Conservation (phyloP, 2,888 invertebrate genomes). For the Allolobophora icterica region DNA sequence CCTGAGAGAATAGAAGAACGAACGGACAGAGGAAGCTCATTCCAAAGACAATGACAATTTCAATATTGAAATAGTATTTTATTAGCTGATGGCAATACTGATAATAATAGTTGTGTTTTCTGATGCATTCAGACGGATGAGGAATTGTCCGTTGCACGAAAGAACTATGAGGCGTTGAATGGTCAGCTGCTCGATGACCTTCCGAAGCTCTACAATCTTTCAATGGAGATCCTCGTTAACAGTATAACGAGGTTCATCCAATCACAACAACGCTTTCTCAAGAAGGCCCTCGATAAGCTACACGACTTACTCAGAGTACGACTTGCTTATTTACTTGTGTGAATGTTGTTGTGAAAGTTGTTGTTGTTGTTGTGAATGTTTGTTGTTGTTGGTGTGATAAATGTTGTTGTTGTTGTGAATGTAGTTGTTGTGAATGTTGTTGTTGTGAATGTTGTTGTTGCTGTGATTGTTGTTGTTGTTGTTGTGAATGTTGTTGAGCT, state of each 20-base stretch:
- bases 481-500: too few relatives aligned
- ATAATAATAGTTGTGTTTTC: neutral
- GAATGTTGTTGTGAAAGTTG: neutral
- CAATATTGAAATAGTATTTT: too few relatives aligned
- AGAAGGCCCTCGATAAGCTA: slow-evolving; percentile 54
- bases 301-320: slow-evolving; percentile 54
- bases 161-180: slow-evolving; percentile 71
- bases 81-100: too few relatives aligned
- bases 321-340: neutral
- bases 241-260: slow-evolving; percentile 68
- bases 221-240: slow-evolving; percentile 67
- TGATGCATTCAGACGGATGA: slow-evolving; percentile 65
- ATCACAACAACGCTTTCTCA: slow-evolving; percentile 64
- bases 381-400: too few relatives aligned
- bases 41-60: too few relatives aligned
- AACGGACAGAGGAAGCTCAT: too few relatives aligned
- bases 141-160: slow-evolving; percentile 67
- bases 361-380: neutral
- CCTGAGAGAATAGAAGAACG: too few relatives aligned
- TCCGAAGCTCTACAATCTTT: slow-evolving; percentile 68
- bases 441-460: too few relatives aligned
- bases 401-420: too few relatives aligned
- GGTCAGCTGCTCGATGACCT: slow-evolving; percentile 71
- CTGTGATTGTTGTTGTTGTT: too few relatives aligned
- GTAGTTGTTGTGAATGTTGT: too few relatives aligned